These are phyloP conservation scores for Drosophila orosa DNA, from an alignment of 1,140 invertebrate genomes.

Conservation along the genomic window DNA sequence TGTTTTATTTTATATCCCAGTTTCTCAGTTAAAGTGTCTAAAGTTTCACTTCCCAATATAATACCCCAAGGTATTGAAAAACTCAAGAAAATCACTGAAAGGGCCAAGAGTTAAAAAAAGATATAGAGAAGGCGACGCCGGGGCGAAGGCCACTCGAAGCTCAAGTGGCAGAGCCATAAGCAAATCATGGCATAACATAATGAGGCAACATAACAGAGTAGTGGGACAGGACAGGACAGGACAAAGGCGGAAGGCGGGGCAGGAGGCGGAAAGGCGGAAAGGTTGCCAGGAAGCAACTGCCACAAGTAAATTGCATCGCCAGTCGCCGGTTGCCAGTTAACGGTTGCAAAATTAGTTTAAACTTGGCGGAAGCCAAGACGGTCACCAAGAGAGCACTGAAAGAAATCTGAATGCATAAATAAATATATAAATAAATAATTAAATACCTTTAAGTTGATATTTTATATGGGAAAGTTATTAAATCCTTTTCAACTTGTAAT, in stretches of 20 bases:
- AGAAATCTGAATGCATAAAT: background rate
- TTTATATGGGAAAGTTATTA: too few relatives aligned
- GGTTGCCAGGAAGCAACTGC: conserved; percentile 61
- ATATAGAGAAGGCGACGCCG: background rate
- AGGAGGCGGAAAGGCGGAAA: conserved; percentile 1
- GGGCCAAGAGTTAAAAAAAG: conserved; percentile 2
- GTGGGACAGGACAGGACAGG: conserved; percentile 20
- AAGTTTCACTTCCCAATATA: background rate
- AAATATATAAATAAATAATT: background rate
- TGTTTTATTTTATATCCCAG: background rate
- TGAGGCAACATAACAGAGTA: conserved; percentile 57
- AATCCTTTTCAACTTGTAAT: background rate
- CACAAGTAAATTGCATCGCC: conserved; percentile 69
- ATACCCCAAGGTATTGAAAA: conserved; percentile 10
- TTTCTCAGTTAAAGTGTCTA: background rate
- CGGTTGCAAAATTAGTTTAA: conserved; percentile 81
- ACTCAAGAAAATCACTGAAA: conserved; percentile 38
- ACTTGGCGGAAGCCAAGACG: conserved; percentile 67
- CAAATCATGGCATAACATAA: conserved; percentile 74
- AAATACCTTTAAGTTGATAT: too few relatives aligned
- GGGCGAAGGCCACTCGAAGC: conserved; percentile 41
- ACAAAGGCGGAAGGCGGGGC: conserved; percentile 4
- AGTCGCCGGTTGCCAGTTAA: conserved; percentile 64
- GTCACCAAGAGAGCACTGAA: conserved; percentile 13
- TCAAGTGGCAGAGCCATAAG: conserved; percentile 68